These are phyloP conservation scores for Apeltes quadracus DNA, from an alignment of 2,113 vertebrate species.

Conservation along the genomic window DNA sequence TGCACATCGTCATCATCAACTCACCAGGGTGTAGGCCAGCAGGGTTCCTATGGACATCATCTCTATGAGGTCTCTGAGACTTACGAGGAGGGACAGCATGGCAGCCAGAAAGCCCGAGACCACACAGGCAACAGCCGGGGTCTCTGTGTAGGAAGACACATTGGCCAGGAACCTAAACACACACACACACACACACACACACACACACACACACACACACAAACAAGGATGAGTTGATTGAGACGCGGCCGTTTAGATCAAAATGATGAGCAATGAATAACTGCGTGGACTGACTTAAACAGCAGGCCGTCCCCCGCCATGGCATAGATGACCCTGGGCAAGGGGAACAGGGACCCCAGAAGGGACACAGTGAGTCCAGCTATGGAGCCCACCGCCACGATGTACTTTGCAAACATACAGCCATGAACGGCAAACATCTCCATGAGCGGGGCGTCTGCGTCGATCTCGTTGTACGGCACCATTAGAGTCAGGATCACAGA, in stretches of 20 bases:
- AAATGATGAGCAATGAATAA: not conserved
- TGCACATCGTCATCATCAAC: constrained; percentile 17
- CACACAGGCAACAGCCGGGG: constrained; percentile 92
- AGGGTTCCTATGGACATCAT: constrained; percentile 99
- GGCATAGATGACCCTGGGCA: constrained; percentile 97
- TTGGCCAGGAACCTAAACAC: constrained; percentile 88
- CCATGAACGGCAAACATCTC: constrained; percentile 94
- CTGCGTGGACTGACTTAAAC: constrained; percentile 86
- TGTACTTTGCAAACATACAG: constrained; percentile 92
- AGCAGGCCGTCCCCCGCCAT: constrained; percentile 97
- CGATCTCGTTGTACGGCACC: constrained; percentile 93
- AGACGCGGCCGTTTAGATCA: not conserved
- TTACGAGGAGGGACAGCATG: constrained; percentile 91
- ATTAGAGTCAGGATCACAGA: constrained; percentile 96
- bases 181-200: not conserved
- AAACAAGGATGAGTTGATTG: not conserved
- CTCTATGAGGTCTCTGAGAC: constrained; percentile 95
- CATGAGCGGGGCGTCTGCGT: constrained; percentile 95
- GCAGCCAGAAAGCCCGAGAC: constrained; percentile 94
- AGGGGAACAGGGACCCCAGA: constrained; percentile 96
- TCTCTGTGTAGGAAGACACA: constrained; percentile 94
- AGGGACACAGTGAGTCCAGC: constrained; percentile 93
- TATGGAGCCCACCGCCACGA: constrained; percentile 94
- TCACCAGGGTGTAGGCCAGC: constrained; percentile 95
- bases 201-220: not conserved